Evolutionary conservation across 1,140 invertebrate species (phyloP).

Genomic region (Vollenhovia emeryi): DNA sequence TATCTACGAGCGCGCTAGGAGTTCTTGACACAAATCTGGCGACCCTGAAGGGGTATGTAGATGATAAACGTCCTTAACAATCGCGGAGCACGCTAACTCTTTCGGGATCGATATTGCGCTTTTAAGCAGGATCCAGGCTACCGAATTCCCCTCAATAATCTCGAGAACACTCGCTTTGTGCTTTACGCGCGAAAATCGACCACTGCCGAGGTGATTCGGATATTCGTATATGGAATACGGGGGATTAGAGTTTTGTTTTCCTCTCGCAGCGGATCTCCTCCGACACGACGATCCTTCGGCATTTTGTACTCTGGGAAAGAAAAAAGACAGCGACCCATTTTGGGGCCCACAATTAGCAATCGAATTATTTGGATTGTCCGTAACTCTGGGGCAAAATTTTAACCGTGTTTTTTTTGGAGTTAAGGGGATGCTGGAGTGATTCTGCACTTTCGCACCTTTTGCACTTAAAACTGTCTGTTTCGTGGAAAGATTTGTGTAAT

Average conservation of each 20-base stretch:
- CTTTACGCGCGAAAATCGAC: not conserved
- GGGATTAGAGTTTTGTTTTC: not conserved
- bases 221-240: not conserved
- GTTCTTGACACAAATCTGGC: slow-evolving; percentile 82
- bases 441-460: no score
- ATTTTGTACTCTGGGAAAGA: no score
- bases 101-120: slow-evolving; percentile 72
- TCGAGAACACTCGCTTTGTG: not conserved
- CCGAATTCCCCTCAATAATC: not conserved
- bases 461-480: no score
- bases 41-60: slow-evolving; percentile 79
- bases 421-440: no score
- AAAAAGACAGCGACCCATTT: no score
- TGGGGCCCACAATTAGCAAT: no score
- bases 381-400: no score
- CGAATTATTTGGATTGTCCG: no score
- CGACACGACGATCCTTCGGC: not conserved
- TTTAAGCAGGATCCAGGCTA: slow-evolving; percentile 33
- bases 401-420: no score
- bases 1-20: slow-evolving; percentile 58
- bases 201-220: not conserved
- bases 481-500: no score
- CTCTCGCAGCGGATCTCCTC: no score
- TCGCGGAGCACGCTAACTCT: slow-evolving; percentile 76
- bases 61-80: slow-evolving; percentile 82